Evolutionary conservation across 1,140 invertebrate genomes (phyloP), one percentile per base, ranked within the genome.

Genomic region (Phthorimaea operculella): DNA sequence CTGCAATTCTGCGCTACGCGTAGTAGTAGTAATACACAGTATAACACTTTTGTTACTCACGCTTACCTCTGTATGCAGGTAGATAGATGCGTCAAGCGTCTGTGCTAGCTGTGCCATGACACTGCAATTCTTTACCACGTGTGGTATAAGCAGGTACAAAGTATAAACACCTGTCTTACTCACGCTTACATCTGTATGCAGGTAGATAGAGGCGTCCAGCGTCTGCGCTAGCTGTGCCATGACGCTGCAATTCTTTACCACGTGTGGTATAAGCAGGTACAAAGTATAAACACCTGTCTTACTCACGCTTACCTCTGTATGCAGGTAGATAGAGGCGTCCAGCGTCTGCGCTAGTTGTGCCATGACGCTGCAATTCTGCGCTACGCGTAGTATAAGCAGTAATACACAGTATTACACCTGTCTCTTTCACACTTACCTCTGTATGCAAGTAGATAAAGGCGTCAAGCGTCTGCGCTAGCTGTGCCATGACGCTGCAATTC

Each of bases 181-280:
- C n/a, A 36, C 34, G 15, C 62, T 66, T 59, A 84, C 80, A 71
- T 84, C 74, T 33, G 62, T 54, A 33, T 80, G 48, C 3, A 82
- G 55, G 58, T 74, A 78, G 6, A 78, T 21, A 0, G 79, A 76
- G 10, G 78, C 68, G 51, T 79, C 78, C 45, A 84, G 63, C 0
- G 78, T 76, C 39, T 73, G 66, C 0, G 76, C 74, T 0, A 85
- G 63, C 42, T 83, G 72, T 0, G 79, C 70, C 76, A 85, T 83
- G 21, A 76, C 73, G 33, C 76, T 72, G 47, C 81, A 87, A 63
- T 88, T 94, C 82, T 95, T 93, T 6, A 92, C 86, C 67, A 94
- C 91, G 57, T 94, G 87, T 0, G 92, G 92, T 33, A 91, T 86
- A 68, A 94, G 94, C n/a, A 93, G 93, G n/a, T n/a, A n/a, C n/a